Conservation (phyloP, 2,113 vertebrate genomes). For the Apodemus speciosus region DNA sequence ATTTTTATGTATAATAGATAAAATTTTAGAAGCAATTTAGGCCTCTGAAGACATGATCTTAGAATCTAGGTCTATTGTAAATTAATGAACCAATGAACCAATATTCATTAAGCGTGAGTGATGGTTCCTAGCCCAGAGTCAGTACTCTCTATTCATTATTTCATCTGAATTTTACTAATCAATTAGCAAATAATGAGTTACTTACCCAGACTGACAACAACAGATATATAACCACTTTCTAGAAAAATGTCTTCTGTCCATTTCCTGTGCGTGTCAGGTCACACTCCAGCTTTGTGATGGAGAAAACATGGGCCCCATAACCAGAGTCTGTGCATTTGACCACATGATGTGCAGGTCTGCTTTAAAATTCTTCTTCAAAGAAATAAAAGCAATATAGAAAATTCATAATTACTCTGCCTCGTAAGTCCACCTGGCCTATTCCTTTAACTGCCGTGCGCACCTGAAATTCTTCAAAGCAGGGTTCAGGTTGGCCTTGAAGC, state of each 20-base stretch:
- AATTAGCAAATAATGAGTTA: not conserved
- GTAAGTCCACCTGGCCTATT: not conserved
- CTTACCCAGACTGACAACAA: not conserved
- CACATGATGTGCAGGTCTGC: not conserved
- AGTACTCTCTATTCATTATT: not conserved
- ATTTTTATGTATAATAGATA: slow-evolving; percentile 28
- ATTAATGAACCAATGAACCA: not conserved
- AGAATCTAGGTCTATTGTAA: not conserved
- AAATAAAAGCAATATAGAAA: not conserved
- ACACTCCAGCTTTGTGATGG: not conserved
- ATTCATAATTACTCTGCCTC: not conserved
- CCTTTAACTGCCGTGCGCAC: not conserved
- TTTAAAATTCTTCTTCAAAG: slow-evolving; percentile 29
- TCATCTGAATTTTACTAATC: slow-evolving; percentile 16
- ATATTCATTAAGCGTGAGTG: not conserved
- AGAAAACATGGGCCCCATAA: not conserved
- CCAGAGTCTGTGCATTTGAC: not conserved
- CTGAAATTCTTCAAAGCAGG: slow-evolving; percentile 31
- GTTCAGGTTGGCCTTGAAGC: not conserved
- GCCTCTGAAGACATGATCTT: not conserved
- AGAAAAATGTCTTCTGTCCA: not conserved
- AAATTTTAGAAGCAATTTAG: slow-evolving; percentile 38
- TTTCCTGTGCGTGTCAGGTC: not conserved
- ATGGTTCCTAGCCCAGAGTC: not conserved
- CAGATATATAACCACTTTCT: not conserved